Base-by-base conservation (phyloP, 2,888 invertebrate genomes). In the Xestia rhomboidea region DNA sequence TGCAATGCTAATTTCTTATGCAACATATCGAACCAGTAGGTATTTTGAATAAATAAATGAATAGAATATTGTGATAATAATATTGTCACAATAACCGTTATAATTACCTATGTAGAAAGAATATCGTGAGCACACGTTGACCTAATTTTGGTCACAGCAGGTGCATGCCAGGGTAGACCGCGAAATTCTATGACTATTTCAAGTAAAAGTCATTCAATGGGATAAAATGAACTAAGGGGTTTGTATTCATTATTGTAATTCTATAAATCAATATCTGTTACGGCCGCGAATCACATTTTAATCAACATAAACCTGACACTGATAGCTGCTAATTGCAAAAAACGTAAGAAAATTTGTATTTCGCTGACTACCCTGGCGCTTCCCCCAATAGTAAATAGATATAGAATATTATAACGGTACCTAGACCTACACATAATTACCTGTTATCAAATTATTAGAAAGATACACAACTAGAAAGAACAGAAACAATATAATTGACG, bases 11-110 rank as follows among this genome's bases (percentile, higher is more conserved):
- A 80, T 85, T 70, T 49, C 34, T 70, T 44, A 73, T 70, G 77
- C 68, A 68, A 81, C 63, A 27, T 3, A 38, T 57, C 34, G 80
- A 75, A 87, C 85, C 71, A 68, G 87, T n/a, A n/a, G n/a, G n/a
- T 82, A 78, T 67, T 71, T 41, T 63, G 66, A 74, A 76, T 77
- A 38, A 78, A 75, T 87, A 78, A 74, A 78, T 69, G 21, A 30
- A 57, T 70, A 34, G 27, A 79, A 51, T 44, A 49, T 54, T 21
- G 27, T 15, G 41, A 7, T 63, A 63, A n/a, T 63, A 7, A 1
- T n/a, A n/a, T 41, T 60, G n/a, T 38, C 15, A 38, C 10, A 24
- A 63, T 63, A 3, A 18, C 34, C 18, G 51, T 34, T 68, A 2
- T 34, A 41, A 41, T 1, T 41, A 41, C 1, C 10, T 41, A 10